These are phyloP conservation scores for Caranx melampygus DNA, from an alignment of 2,113 vertebrate genomes.

Conservation along the genomic window DNA sequence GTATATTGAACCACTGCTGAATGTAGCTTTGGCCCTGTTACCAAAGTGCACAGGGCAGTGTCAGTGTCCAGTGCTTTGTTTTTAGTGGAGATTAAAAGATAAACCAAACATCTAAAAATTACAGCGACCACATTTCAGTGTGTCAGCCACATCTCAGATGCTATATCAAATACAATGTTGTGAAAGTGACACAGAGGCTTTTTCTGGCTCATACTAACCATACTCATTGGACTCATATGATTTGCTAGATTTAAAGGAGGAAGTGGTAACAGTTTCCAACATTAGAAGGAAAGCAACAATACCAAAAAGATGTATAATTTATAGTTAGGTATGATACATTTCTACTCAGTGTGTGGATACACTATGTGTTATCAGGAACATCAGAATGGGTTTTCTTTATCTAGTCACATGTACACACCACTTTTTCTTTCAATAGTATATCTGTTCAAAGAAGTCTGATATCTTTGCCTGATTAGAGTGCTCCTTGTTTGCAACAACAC, in stretches of 20 bases:
- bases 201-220: slow-evolving; percentile 10
- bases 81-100: slow-evolving; percentile 9
- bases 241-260: background rate
- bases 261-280: slow-evolving; percentile 1
- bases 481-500: slow-evolving; percentile 46
- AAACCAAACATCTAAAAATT: slow-evolving; percentile 1
- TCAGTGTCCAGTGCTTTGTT: slow-evolving; percentile 5
- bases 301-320: slow-evolving; percentile 4
- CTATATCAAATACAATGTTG: slow-evolving; percentile 26
- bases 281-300: background rate
- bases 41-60: slow-evolving; percentile 12
- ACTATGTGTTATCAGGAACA: slow-evolving; percentile 5
- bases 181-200: slow-evolving; percentile 50
- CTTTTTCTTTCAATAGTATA: slow-evolving; percentile 26
- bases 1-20: slow-evolving; percentile 12
- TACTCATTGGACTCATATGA: slow-evolving; percentile 1
- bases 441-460: slow-evolving; percentile 31
- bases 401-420: slow-evolving; percentile 5
- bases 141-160: slow-evolving; percentile 49
- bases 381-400: slow-evolving; percentile 23
- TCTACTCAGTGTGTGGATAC: slow-evolving; percentile 22
- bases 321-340: background rate
- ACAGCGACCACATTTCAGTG: slow-evolving; percentile 19
- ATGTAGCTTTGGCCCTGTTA: slow-evolving; percentile 3
- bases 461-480: slow-evolving; percentile 7